Conservation (phyloP, 2,113 vertebrate genomes). For the Alouatta palliata region DNA sequence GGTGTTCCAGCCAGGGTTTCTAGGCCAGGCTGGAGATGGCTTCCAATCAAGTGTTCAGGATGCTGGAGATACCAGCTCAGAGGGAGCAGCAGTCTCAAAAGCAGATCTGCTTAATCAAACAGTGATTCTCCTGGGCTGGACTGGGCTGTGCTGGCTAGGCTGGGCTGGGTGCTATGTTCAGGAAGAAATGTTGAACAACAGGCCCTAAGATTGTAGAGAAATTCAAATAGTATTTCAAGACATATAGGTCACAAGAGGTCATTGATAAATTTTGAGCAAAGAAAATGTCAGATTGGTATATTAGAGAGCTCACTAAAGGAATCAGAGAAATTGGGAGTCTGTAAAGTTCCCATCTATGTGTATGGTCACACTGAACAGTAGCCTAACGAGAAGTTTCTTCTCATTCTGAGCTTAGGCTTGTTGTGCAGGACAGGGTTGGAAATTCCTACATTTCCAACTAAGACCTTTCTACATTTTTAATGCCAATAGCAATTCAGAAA, state of each 20-base stretch:
- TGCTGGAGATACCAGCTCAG: neutral
- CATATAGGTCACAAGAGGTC: too few species aligned
- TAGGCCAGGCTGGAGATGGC: accelerated
- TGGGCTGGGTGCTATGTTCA: neutral
- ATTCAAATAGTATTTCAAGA: too few species aligned
- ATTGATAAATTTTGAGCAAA: neutral
- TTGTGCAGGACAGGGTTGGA: too few species aligned
- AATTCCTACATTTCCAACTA: neutral
- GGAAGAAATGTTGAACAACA: too few species aligned
- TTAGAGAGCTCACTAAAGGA: neutral
- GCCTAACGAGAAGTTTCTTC: too few species aligned
- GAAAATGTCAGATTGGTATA: neutral
- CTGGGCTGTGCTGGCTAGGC: too few species aligned
- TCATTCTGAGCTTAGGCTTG: neutral
- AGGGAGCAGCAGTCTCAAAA: too few species aligned
- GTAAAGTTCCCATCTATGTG: neutral
- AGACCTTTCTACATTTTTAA: neutral
- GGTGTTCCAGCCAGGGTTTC: neutral
- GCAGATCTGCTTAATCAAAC: neutral
- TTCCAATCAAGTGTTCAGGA: accelerated
- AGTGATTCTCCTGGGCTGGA: accelerated
- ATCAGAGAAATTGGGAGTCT: neutral
- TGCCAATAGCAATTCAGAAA: neutral
- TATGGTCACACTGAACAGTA: neutral
- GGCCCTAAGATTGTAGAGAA: neutral